A percentile compares a stretch with the other conserved stretches of the same genome.
Conservation (phyloP, 2,888 invertebrate species). For the Orchesella flavescens region DNA sequence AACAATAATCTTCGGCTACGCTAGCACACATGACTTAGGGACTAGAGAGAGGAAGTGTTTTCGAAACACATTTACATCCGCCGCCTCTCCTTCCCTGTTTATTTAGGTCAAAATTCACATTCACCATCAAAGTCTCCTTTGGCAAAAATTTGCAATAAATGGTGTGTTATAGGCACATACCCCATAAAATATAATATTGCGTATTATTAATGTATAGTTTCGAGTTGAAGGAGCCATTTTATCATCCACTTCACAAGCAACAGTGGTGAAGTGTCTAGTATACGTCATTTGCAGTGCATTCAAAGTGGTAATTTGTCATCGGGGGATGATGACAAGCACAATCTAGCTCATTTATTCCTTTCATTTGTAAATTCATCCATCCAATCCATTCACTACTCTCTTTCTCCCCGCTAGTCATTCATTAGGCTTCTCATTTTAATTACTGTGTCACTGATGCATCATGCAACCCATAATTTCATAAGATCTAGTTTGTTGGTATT, state of each 20-base stretch:
- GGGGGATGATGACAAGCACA: conserved; percentile 33
- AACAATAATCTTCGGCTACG: not conserved
- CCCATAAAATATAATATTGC: no score
- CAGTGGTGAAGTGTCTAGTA: no score
- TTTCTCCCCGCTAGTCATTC: not conserved
- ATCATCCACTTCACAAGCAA: no score
- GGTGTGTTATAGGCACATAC: no score
- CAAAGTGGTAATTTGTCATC: conserved; percentile 44
- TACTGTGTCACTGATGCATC: conserved; percentile 15
- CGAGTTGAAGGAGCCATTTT: no score
- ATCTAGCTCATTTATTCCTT: conserved; percentile 11
- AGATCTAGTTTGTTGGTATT: not conserved
- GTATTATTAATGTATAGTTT: not conserved
- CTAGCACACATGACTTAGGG: not conserved
- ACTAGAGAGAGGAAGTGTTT: not conserved
- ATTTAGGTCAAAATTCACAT: not conserved
- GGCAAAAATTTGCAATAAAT: no score
- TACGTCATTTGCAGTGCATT: not conserved
- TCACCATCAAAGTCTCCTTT: not conserved
- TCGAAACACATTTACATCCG: not conserved
- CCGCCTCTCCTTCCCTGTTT: not conserved
- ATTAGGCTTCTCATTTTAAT: conserved; percentile 21
- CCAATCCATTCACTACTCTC: not conserved
- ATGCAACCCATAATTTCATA: not conserved
- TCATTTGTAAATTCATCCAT: conserved; percentile 3